phyloP scores from a whole-genome alignment of 2,888 invertebrate genomes.

The Lasioglossum calceatum region DNA sequence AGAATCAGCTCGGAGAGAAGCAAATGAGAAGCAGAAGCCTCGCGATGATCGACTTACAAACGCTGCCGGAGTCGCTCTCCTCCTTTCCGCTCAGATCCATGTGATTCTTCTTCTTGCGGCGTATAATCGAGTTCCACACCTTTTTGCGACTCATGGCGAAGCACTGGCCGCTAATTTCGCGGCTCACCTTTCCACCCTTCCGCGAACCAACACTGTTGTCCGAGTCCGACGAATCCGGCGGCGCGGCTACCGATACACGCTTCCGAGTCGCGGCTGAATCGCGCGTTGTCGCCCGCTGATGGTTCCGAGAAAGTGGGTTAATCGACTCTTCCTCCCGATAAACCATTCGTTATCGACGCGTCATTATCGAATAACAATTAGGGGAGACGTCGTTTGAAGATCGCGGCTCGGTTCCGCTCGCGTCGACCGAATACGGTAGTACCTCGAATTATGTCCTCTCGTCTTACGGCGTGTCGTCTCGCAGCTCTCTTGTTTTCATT shows the following conservation, averaged over 20 bases:
- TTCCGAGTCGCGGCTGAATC: constrained; percentile 11
- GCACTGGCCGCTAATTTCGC: constrained; percentile 24
- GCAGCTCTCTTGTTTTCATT: too few species aligned
- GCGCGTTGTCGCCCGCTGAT: constrained; percentile 31
- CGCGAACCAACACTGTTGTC: not conserved
- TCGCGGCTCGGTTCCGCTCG: not conserved
- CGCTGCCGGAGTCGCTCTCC: constrained; percentile 41
- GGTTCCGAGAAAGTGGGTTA: constrained; percentile 57
- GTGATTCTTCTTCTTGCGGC: constrained; percentile 82
- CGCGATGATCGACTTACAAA: constrained; percentile 62
- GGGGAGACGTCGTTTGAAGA: not conserved
- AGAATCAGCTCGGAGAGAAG: not conserved
- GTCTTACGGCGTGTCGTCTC: not conserved
- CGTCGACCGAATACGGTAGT: not conserved
- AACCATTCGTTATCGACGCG: constrained; percentile 54
- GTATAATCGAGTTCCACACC: constrained; percentile 83
- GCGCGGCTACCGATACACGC: constrained; percentile 3
- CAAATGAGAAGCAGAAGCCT: not conserved
- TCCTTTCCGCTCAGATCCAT: constrained; percentile 63
- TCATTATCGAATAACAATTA: constrained; percentile 49
- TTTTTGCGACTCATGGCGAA: constrained; percentile 81
- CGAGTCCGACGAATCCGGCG: not conserved
- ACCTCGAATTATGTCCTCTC: not conserved
- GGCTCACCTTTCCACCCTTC: not conserved
- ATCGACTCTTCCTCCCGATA: constrained; percentile 58